Conservation (phyloP, 1,140 invertebrate genomes). For the Propsilocerus akamusi region DNA sequence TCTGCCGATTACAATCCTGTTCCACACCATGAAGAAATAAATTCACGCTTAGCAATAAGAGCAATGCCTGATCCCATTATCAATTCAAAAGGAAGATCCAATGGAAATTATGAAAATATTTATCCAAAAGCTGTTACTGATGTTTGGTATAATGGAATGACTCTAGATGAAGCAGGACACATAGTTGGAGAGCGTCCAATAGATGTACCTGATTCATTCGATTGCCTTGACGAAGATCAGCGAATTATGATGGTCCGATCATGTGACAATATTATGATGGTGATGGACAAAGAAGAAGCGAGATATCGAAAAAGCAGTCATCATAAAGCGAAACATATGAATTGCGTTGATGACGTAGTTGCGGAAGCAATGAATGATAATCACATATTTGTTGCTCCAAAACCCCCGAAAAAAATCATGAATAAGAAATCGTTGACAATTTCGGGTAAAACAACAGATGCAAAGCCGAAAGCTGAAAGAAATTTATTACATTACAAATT, state of each 20-base stretch:
- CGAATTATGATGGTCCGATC: slow-evolving; percentile 12
- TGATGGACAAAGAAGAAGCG: slow-evolving; percentile 8
- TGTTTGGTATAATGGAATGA: not conserved
- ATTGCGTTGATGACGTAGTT: not conserved
- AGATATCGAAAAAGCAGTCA: slow-evolving; percentile 3
- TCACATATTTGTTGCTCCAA: slow-evolving; percentile 1
- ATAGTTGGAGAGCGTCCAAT: not conserved
- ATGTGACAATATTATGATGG: slow-evolving; percentile 18
- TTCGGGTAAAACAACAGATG: slow-evolving; percentile 21
- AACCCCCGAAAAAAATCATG: slow-evolving; percentile 8
- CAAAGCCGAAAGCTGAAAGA: slow-evolving; percentile 17
- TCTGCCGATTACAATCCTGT: not conserved
- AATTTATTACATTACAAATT: slow-evolving; percentile 25
- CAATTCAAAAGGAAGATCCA: not conserved
- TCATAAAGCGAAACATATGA: not conserved
- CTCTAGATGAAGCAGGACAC: not conserved
- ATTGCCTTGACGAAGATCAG: not conserved
- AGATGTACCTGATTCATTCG: not conserved
- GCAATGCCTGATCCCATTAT: slow-evolving; percentile 20
- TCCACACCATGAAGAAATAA: not conserved
- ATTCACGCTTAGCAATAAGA: slow-evolving; percentile 30
- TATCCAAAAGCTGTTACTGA: not conserved
- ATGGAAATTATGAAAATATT: not conserved
- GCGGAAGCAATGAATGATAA: not conserved
- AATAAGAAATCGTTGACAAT: slow-evolving; percentile 19